Conservation (phyloP, 2,113 vertebrate genomes). For the Phrynosoma platyrhinos region DNA sequence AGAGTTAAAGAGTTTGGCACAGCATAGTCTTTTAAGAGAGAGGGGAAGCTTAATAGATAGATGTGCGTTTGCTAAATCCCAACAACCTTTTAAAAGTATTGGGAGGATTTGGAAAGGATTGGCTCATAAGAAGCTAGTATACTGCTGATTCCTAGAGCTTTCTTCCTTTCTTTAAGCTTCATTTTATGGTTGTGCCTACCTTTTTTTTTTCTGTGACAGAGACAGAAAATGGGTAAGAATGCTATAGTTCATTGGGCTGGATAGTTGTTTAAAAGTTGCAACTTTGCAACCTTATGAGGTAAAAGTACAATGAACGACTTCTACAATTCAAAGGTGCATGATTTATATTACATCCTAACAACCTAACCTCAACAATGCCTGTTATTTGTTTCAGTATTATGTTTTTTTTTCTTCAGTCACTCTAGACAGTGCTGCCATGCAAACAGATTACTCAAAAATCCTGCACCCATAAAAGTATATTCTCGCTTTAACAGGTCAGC, state of each 20-base stretch:
- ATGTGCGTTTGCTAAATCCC: constrained; percentile 46
- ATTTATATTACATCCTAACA: background rate
- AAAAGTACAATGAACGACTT: background rate
- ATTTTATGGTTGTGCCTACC: constrained; percentile 45
- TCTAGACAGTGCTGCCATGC: background rate
- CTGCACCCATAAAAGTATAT: background rate
- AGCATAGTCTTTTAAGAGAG: constrained; percentile 19
- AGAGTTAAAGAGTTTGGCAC: background rate
- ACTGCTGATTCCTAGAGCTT: constrained; percentile 52
- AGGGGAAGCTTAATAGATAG: constrained; percentile 38
- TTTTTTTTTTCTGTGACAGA: constrained; percentile 40
- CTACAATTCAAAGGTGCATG: background rate
- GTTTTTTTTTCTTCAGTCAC: background rate
- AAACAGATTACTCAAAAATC: background rate
- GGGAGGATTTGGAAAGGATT: constrained; percentile 58
- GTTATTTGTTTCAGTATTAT: background rate
- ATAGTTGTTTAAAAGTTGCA: constrained; percentile 13
- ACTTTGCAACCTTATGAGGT: background rate
- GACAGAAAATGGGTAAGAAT: background rate
- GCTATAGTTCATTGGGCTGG: background rate
- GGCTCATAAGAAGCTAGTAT: constrained; percentile 39
- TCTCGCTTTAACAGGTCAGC: background rate
- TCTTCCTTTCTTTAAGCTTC: constrained; percentile 55
- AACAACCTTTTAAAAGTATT: constrained; percentile 63
- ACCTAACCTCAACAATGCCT: background rate